Percentiles rank a stretch among this genome's conserved stretches.
These are phyloP conservation scores for Phalacrocorax carbo DNA, from an alignment of 2,113 vertebrate species.

Conservation along the genomic window DNA sequence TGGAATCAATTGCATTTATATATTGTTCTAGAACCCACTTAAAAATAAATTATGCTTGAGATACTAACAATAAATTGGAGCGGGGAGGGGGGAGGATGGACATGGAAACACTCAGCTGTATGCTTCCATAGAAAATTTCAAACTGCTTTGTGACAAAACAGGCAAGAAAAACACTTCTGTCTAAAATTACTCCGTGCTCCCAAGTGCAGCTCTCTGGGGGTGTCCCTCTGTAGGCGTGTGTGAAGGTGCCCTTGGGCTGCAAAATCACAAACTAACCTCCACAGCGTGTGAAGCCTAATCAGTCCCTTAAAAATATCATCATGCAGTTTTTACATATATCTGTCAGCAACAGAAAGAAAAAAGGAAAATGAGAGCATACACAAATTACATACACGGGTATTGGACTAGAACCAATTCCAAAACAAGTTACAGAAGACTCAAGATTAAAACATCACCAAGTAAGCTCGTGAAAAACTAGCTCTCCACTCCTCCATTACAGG, in stretches of 20 bases:
- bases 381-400: neutral
- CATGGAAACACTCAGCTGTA: neutral
- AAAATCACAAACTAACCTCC: neutral
- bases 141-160: neutral
- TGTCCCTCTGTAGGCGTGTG: neutral
- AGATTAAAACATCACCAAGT: neutral
- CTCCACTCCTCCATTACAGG: neutral
- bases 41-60: neutral
- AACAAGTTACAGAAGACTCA: neutral
- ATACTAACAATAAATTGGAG: neutral
- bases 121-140: neutral
- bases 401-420: neutral
- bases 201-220: neutral
- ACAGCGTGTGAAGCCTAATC: neutral
- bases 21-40: neutral
- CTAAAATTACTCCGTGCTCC: neutral
- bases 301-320: neutral
- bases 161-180: neutral
- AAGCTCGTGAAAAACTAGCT: neutral
- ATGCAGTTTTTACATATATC: neutral
- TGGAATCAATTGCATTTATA: neutral
- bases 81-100: fast-evolving
- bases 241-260: neutral
- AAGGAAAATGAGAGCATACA: neutral
- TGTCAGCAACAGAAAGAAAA: neutral